phyloP scores from a whole-genome alignment of 2,888 invertebrate species.

The Rhagium mordax region DNA sequence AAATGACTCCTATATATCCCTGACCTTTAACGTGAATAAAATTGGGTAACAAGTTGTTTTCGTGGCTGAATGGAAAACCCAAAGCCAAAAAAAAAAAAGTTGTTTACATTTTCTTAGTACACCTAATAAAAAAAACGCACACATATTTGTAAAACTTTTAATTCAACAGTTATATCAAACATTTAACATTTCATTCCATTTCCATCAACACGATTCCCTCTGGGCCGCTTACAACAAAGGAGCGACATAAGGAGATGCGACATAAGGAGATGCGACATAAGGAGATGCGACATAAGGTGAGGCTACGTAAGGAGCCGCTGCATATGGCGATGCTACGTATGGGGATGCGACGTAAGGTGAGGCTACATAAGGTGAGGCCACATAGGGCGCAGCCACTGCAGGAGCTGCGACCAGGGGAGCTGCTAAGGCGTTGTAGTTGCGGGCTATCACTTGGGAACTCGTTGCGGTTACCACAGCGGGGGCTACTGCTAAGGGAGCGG shows the following conservation, averaged over 20 bases:
- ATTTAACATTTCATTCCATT: neutral
- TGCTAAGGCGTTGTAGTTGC: slow-evolving; percentile 75
- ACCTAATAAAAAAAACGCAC: neutral
- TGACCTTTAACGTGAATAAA: too few species aligned
- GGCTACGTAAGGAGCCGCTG: slow-evolving; percentile 2
- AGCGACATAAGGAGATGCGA: slow-evolving; percentile 20
- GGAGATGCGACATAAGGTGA: slow-evolving; percentile 16
- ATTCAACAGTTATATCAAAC: neutral
- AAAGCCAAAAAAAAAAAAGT: too few species aligned
- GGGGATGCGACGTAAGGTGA: neutral
- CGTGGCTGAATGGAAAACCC: too few species aligned
- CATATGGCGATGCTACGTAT: slow-evolving; percentile 13
- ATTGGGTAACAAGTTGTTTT: too few species aligned
- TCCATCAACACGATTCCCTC: neutral
- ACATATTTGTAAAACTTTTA: neutral
- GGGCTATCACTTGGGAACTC: slow-evolving; percentile 77
- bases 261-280: slow-evolving; percentile 20
- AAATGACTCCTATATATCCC: too few species aligned
- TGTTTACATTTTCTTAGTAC: too few species aligned
- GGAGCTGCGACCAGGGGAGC: slow-evolving; percentile 66
- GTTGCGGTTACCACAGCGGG: slow-evolving; percentile 74
- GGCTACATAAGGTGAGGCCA: neutral
- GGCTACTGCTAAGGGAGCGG: slow-evolving; percentile 27
- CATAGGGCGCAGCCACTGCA: neutral
- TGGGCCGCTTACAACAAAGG: neutral